Base-by-base conservation (phyloP, 2,113 vertebrate genomes). In the Xenopus borealis region DNA sequence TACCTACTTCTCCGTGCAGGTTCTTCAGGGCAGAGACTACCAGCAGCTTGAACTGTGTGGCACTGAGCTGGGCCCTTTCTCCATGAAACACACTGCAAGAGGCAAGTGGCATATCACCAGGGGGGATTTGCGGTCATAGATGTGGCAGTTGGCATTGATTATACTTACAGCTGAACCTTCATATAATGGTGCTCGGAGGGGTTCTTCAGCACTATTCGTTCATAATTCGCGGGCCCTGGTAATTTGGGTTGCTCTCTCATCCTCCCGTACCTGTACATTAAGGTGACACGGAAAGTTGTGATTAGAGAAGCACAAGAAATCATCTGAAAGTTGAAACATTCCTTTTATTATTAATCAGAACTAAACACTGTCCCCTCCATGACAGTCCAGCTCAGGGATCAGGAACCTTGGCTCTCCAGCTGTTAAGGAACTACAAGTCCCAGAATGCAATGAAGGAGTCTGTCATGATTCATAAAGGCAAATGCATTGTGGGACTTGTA, bases 1-100 rank as follows among this genome's bases (percentile, higher is more conserved):
- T 17, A 45, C 14, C 11, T 86, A 97, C 96, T 93, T 98, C 95
- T 79, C 97, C 97, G 62, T 92, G 92, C 44, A 98, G 84, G 59
- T 86, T 91, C 81, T 84, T 92, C 72, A 98, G 85, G 13, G 94
- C 93, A 0, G 88, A 82, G 81, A 94, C 72, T 78, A 98, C 91
- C 19, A 97, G 83, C 17, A 91, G 92, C 79, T 97, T 98, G 78
- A 97, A 92, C n/a, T 95, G 90, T 0, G 88, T 89, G 0, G 79
- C 89, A 66, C 66, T 92, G 12, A 94, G 72, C 53, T 72, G 83
- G 80, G 82, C 71, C 0, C 75, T 85, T 14, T 79, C 81, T 65
- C 93, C 89, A 20, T 94, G 87, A 81, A 96, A 88, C 68, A 90
- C 88, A 73, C 94, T 94, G 80, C 18, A 76, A 75, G 47, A 67